These are phyloP conservation scores for Lasius fuliginosus DNA, from an alignment of 2,888 invertebrate species.

Conservation along the genomic window DNA sequence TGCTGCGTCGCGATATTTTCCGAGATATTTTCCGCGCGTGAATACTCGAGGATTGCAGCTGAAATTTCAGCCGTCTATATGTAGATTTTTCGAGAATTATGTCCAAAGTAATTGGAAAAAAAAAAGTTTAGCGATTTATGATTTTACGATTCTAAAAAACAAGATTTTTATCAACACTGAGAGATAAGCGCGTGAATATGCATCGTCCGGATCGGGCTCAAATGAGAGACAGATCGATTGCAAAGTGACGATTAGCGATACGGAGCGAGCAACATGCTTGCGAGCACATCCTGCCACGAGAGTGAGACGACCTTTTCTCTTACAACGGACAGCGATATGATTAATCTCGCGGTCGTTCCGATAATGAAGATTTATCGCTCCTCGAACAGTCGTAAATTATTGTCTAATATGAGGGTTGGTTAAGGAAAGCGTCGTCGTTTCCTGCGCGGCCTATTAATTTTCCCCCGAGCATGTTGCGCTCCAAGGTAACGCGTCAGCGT, in stretches of 20 bases:
- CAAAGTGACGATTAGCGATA: slow-evolving; percentile 30
- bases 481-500: slow-evolving; percentile 50
- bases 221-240: not conserved
- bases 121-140: not conserved
- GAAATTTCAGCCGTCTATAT: not conserved
- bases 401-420: slow-evolving; percentile 25
- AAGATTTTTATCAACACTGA: not conserved
- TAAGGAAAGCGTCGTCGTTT: slow-evolving; percentile 48
- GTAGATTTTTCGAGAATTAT: not conserved
- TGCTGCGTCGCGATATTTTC: not conserved
- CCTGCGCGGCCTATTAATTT: slow-evolving; percentile 58
- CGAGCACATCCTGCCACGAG: slow-evolving; percentile 1
- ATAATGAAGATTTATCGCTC: slow-evolving; percentile 54
- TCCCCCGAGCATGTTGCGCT: slow-evolving; percentile 1
- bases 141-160: not conserved
- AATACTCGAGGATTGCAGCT: not conserved
- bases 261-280: not conserved
- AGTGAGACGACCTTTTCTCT: slow-evolving; percentile 6
- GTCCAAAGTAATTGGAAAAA: not conserved
- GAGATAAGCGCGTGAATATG: not conserved
- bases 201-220: not conserved
- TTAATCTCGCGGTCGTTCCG: slow-evolving; percentile 49
- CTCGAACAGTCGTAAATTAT: slow-evolving; percentile 49
- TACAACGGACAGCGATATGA: slow-evolving; percentile 40
- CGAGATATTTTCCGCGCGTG: not conserved